Conservation (phyloP, 2,888 invertebrate genomes). For the Vesta saturnalis region DNA sequence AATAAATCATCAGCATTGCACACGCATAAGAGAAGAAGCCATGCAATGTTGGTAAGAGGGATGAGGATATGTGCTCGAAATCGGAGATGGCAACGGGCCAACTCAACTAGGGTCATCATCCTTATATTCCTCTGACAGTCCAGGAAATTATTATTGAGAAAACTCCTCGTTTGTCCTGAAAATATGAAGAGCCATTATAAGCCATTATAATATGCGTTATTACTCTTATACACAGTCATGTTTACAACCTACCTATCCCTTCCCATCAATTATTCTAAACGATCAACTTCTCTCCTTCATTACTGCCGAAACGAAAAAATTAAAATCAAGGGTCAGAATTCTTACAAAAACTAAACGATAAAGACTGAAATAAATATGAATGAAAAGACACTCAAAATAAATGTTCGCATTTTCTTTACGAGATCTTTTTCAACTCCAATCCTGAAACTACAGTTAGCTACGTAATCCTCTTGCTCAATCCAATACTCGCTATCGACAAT, state of each 20-base stretch:
- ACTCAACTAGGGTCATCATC: slow-evolving; percentile 32
- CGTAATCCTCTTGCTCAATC: slow-evolving; percentile 29
- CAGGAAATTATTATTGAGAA: slow-evolving; percentile 37
- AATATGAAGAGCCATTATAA: slow-evolving; percentile 25
- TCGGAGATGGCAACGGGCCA: slow-evolving; percentile 38
- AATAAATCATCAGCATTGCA: slow-evolving; percentile 38
- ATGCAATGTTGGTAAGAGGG: slow-evolving; percentile 28
- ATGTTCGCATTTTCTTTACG: slow-evolving; percentile 39
- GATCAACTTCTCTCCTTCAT: no score
- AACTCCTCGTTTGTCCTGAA: slow-evolving; percentile 28
- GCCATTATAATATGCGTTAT: slow-evolving; percentile 18
- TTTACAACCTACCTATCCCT: no score
- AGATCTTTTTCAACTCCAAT: slow-evolving; percentile 39
- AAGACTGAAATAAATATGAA: slow-evolving; percentile 37
- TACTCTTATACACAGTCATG: no score
- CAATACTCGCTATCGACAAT: slow-evolving; percentile 22
- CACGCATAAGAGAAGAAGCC: slow-evolving; percentile 30
- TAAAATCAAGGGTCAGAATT: slow-evolving; percentile 25
- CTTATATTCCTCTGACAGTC: slow-evolving; percentile 21
- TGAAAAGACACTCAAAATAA: slow-evolving; percentile 39
- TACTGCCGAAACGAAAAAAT: no score
- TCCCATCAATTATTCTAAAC: neutral
- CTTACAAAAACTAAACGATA: slow-evolving; percentile 31
- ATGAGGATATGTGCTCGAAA: slow-evolving; percentile 34
- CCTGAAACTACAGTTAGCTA: slow-evolving; percentile 30